Conservation (phyloP, 2,888 invertebrate species). For the Lamproptera curius region DNA sequence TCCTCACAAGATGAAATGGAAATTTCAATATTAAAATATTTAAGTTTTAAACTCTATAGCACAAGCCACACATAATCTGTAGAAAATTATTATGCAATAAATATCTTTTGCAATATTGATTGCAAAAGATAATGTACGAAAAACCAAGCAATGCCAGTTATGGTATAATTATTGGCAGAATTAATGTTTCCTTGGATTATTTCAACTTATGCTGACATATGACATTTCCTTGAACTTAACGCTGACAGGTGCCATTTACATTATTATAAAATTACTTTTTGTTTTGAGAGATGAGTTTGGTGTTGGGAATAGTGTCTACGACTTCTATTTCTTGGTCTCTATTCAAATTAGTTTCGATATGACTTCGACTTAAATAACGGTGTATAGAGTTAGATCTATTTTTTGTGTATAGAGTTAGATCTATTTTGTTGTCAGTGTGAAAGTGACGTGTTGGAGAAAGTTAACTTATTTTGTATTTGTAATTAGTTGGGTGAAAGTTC, state of each 20-base stretch:
- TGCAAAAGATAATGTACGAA: too few species aligned
- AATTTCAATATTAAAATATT: too few species aligned
- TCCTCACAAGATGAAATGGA: too few species aligned
- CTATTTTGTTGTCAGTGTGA: background rate
- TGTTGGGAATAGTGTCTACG: background rate
- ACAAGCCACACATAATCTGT: too few species aligned
- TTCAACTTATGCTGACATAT: background rate
- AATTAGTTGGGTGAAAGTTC: constrained; percentile 8
- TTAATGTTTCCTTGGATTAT: too few species aligned
- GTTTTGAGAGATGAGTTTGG: background rate
- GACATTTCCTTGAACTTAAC: background rate
- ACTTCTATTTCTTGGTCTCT: background rate
- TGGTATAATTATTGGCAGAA: too few species aligned
- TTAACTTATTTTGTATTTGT: background rate
- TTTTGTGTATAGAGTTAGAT: background rate
- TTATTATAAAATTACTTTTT: background rate
- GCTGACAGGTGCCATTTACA: background rate
- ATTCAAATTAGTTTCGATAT: background rate
- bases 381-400: background rate
- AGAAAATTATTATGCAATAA: too few species aligned
- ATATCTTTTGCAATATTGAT: too few species aligned
- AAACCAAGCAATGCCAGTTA: too few species aligned
- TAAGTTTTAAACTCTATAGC: too few species aligned
- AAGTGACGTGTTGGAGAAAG: constrained; percentile 8
- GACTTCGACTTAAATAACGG: background rate